Percentiles rank a stretch among this genome's conserved stretches.
Conservation (phyloP, 2,888 invertebrate genomes). For the Cephus pulcher region DNA sequence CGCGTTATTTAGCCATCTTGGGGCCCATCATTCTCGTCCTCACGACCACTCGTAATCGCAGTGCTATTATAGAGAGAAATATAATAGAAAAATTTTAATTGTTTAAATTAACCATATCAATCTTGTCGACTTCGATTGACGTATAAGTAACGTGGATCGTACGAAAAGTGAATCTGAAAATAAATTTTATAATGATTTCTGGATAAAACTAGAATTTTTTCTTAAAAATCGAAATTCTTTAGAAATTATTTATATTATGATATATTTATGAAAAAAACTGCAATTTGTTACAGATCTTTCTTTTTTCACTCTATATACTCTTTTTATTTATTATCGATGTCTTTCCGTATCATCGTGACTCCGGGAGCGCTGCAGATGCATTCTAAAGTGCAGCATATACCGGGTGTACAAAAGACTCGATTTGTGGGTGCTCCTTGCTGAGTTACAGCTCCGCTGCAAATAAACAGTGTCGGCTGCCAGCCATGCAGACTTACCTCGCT, state of each 20-base stretch:
- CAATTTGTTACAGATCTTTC: slow-evolving; percentile 14
- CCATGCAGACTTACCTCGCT: neutral
- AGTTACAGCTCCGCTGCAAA: neutral
- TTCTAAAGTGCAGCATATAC: neutral
- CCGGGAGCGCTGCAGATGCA: too few species aligned
- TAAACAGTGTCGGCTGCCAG: neutral
- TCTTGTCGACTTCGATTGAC: neutral
- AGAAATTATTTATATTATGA: too few species aligned
- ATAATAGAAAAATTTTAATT: neutral
- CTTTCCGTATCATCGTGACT: too few species aligned
- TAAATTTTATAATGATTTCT: too few species aligned
- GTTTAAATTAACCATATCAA: neutral
- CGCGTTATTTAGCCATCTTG: neutral
- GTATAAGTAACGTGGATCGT: neutral
- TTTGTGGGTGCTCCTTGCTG: neutral
- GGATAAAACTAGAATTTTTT: too few species aligned
- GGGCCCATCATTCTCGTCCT: neutral
- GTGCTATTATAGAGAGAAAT: neutral
- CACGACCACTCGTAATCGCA: slow-evolving; percentile 11
- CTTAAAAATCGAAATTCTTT: too few species aligned
- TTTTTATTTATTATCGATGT: neutral
- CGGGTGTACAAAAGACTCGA: neutral
- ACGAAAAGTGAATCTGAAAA: neutral
- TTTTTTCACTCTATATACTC: neutral
- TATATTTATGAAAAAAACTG: neutral